Evolutionary conservation across 2,113 vertebrate genomes (phyloP).

Genomic region (Furnarius figulus): DNA sequence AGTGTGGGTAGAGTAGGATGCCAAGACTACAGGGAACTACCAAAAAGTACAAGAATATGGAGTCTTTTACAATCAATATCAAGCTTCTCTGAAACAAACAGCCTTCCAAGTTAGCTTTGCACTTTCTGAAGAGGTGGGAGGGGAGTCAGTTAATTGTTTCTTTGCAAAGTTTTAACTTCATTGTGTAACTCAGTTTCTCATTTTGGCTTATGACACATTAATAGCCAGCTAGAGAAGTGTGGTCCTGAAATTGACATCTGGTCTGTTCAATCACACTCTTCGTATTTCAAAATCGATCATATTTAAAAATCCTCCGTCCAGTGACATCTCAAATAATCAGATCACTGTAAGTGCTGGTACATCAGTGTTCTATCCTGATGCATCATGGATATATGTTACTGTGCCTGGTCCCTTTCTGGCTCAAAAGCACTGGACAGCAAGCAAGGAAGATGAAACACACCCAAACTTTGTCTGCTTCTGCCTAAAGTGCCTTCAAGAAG

Average conservation of each 20-base stretch:
- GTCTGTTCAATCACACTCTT: background rate
- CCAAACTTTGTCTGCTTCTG: background rate
- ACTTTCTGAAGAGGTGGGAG: background rate
- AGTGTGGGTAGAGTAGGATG: background rate
- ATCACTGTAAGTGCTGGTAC: background rate
- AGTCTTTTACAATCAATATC: background rate
- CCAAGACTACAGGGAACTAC: background rate
- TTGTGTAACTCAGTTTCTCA: background rate
- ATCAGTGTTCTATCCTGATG: background rate
- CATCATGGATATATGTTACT: accelerated
- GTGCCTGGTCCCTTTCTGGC: background rate
- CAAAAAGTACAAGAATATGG: background rate
- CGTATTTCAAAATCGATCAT: background rate
- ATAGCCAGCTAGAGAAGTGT: background rate
- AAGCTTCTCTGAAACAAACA: background rate
- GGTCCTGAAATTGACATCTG: background rate
- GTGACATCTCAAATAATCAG: background rate
- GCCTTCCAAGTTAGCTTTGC: background rate
- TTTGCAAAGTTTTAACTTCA: background rate
- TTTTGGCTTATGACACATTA: background rate
- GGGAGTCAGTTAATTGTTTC: background rate
- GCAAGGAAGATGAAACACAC: background rate
- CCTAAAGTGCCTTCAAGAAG: background rate
- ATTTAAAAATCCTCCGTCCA: background rate
- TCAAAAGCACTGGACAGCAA: background rate